Conservation (phyloP, 2,797 vertebrate genomes). For the Danio albolineatus region DNA sequence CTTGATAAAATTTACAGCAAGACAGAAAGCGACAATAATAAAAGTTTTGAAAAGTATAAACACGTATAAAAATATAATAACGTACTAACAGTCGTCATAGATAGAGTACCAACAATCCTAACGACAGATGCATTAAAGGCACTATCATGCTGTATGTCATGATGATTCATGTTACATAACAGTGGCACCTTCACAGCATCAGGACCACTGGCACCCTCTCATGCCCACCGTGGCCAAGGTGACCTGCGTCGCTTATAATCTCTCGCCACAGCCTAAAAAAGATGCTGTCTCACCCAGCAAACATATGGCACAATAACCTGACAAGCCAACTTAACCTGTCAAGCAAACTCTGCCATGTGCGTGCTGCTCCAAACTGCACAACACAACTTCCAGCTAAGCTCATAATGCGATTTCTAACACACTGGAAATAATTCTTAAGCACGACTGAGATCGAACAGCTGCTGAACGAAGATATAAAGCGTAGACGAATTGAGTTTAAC, state of each 20-base stretch:
- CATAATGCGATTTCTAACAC: neutral
- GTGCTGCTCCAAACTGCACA: neutral
- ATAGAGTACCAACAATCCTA: neutral
- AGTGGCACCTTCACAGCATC: constrained; percentile 32
- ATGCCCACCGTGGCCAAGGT: constrained; percentile 5
- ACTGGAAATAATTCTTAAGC: neutral
- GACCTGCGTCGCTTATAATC: neutral
- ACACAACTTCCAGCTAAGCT: constrained; percentile 8
- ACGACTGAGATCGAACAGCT: neutral
- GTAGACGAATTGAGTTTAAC: neutral
- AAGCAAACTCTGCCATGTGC: constrained; percentile 21
- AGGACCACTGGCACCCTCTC: constrained; percentile 30
- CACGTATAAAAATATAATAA: neutral
- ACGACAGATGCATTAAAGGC: neutral
- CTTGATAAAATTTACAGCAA: too few relatives aligned
- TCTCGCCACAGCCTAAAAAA: neutral
- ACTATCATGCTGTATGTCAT: neutral
- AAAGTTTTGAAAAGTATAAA: neutral
- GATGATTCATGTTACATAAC: constrained; percentile 31
- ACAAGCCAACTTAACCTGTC: neutral
- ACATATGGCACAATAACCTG: neutral
- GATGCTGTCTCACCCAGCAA: neutral
- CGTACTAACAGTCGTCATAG: neutral
- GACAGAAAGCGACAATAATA: neutral
- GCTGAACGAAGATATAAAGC: neutral